These are phyloP conservation scores for Polydrusus tereticollis DNA, from an alignment of 2,888 invertebrate genomes.

Conservation along the genomic window DNA sequence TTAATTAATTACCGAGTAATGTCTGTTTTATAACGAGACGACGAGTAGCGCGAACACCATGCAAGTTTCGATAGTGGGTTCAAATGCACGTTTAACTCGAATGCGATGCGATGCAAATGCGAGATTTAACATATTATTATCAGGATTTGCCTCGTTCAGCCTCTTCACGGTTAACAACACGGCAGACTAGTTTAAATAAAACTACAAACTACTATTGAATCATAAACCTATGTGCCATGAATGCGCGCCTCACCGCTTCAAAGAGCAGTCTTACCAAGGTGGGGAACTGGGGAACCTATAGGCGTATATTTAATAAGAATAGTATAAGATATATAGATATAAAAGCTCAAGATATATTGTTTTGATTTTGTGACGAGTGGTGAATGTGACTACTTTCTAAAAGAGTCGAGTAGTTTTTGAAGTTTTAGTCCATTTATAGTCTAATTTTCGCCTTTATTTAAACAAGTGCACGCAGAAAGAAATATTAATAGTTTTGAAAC, in stretches of 20 bases:
- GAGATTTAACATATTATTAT: constrained; percentile 3
- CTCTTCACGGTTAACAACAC: constrained; percentile 25
- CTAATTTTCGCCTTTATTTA: no score
- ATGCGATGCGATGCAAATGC: constrained; percentile 5
- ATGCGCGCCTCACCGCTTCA: constrained; percentile 45
- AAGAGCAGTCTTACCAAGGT: constrained; percentile 38
- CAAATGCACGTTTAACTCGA: constrained; percentile 29
- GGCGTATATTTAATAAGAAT: constrained; percentile 40
- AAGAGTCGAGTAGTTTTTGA: no score
- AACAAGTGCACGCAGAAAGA: no score
- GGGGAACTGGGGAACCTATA: constrained; percentile 44
- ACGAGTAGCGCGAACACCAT: neutral
- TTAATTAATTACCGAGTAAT: neutral
- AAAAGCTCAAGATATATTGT: constrained; percentile 6
- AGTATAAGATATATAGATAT: constrained; percentile 39
- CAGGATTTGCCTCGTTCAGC: constrained; percentile 8
- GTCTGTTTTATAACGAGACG: neutral
- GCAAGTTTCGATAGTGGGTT: constrained; percentile 22
- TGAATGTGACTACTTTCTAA: no score
- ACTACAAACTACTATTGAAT: constrained; percentile 39
- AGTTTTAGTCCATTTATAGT: no score
- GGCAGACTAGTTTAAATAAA: constrained; percentile 36
- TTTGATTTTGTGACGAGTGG: no score
- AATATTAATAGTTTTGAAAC: no score
- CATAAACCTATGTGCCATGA: constrained; percentile 29